These are phyloP conservation scores for Clarias platycephalus DNA, from an alignment of 2,797 vertebrate genomes.

Conservation along the genomic window DNA sequence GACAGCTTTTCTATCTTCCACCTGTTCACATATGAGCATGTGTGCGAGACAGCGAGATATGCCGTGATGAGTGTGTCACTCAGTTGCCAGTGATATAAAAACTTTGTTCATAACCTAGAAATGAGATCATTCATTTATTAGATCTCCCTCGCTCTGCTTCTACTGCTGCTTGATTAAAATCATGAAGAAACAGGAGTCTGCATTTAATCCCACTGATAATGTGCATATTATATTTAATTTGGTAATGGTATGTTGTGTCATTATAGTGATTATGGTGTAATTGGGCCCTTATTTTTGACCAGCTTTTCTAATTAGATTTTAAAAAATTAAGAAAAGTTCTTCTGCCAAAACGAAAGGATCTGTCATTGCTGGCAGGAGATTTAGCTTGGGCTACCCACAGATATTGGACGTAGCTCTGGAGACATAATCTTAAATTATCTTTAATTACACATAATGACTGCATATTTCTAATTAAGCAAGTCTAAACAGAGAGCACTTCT, in stretches of 20 bases:
- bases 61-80: background rate
- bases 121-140: background rate
- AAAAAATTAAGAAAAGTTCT: background rate
- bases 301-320: background rate
- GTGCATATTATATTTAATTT: conserved; percentile 10
- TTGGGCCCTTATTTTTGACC: background rate
- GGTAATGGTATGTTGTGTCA: background rate
- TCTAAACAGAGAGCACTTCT: background rate
- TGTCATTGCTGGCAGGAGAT: background rate
- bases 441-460: background rate
- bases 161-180: background rate
- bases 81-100: background rate
- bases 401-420: background rate
- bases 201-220: background rate
- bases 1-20: background rate
- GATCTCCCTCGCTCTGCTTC: background rate
- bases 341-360: background rate
- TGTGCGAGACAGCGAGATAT: background rate
- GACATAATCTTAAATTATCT: background rate
- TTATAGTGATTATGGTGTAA: conserved; percentile 3
- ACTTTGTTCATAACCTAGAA: background rate
- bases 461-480: background rate
- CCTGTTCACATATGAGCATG: background rate
- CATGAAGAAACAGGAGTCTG: background rate
- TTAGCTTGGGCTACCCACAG: background rate